Percentiles rank a stretch among this genome's conserved stretches.
Conservation (phyloP, 2,888 invertebrate species). For the Andrena praecox region DNA sequence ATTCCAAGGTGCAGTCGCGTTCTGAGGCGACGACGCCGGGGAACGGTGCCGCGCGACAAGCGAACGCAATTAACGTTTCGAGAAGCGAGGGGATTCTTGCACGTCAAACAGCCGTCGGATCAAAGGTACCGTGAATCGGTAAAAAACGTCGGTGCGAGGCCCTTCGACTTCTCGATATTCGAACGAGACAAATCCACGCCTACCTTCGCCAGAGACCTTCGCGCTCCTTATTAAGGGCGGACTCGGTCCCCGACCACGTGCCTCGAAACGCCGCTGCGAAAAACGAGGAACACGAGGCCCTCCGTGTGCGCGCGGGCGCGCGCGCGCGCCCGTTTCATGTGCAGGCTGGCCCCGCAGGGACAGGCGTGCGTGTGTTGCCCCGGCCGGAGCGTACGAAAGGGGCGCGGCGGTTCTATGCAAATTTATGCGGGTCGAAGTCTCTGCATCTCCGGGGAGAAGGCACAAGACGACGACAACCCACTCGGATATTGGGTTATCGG, state of each 20-base stretch:
- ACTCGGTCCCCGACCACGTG: slow-evolving; percentile 44
- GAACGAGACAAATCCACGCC: slow-evolving; percentile 70
- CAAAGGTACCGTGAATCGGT: slow-evolving; percentile 33
- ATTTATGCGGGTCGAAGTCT: slow-evolving; percentile 71
- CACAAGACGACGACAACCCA: slow-evolving; percentile 51
- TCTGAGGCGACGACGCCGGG: background rate
- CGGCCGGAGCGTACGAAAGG: slow-evolving; percentile 36
- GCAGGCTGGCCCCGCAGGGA: background rate
- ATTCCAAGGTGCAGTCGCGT: no score
- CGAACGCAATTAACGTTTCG: slow-evolving; percentile 38
- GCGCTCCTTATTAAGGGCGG: slow-evolving; percentile 68
- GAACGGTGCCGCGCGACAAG: slow-evolving; percentile 11
- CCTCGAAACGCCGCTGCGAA: slow-evolving; percentile 28
- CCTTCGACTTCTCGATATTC: slow-evolving; percentile 49
- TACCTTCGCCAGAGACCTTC: slow-evolving; percentile 59
- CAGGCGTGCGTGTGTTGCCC: slow-evolving; percentile 15
- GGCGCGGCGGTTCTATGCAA: slow-evolving; percentile 73
- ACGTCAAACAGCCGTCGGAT: slow-evolving; percentile 16
- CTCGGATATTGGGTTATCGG: slow-evolving; percentile 78
- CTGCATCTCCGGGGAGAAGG: slow-evolving; percentile 56
- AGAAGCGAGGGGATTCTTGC: slow-evolving; percentile 15
- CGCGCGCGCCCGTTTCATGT: no score
- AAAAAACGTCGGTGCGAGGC: slow-evolving; percentile 28
- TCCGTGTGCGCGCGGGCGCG: background rate
- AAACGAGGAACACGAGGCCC: slow-evolving; percentile 47